Evolutionary conservation across 2,797 vertebrate species (phyloP).

Genomic region (Crypturellus tataupa): DNA sequence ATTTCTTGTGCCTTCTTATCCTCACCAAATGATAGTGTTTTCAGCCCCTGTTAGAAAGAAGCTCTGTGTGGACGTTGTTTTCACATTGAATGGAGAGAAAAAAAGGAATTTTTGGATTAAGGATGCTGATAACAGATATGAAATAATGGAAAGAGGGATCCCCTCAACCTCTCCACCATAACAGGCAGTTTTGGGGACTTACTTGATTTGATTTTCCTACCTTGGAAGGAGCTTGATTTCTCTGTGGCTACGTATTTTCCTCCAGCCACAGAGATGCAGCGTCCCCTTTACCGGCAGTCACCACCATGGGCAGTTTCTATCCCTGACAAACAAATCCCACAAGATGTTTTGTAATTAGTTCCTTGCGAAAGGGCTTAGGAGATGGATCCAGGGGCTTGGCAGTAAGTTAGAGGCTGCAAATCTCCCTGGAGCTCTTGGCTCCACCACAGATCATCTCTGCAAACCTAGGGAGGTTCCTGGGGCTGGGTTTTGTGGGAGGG

Average conservation of each 20-base stretch:
- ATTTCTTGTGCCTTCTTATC: neutral
- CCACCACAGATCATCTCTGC: neutral
- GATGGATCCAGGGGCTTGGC: neutral
- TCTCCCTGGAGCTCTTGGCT: neutral
- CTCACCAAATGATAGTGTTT: neutral
- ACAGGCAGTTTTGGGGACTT: neutral
- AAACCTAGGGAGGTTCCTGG: neutral
- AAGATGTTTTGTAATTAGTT: neutral
- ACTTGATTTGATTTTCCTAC: neutral
- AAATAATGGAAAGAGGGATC: neutral
- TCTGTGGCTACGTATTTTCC: neutral
- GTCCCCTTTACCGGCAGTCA: neutral
- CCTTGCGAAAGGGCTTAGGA: neutral
- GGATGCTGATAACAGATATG: neutral
- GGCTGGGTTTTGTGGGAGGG: neutral
- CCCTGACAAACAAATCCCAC: neutral
- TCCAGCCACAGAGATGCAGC: neutral
- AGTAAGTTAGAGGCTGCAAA: neutral
- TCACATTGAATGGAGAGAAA: neutral
- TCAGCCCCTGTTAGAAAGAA: neutral
- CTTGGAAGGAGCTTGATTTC: neutral
- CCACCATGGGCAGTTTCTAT: fast-evolving
- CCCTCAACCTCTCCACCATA: neutral
- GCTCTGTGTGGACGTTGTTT: neutral
- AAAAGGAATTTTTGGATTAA: neutral